phyloP scores from a whole-genome alignment of 2,888 invertebrate species.

The Lypha dubia region DNA sequence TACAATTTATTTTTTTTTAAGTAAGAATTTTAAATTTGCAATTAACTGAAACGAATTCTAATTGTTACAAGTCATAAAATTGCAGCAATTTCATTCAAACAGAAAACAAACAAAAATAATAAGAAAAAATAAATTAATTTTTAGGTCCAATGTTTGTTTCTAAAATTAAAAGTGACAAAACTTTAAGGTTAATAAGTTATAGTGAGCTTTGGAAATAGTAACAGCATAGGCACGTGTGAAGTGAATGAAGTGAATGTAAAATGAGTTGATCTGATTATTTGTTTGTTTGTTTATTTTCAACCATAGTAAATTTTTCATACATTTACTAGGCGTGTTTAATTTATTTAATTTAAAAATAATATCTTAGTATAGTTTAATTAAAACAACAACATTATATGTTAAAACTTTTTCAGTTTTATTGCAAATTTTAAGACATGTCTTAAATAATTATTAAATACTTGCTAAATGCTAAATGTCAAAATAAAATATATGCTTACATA shows the following conservation, averaged over 20 bases:
- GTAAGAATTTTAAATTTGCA: slow-evolving; percentile 42
- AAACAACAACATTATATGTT: slow-evolving; percentile 2
- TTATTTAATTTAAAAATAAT: background rate
- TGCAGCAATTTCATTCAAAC: background rate
- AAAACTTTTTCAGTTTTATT: background rate
- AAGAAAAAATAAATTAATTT: slow-evolving; percentile 14
- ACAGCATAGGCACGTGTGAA: background rate
- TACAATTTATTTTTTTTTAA: slow-evolving; percentile 15
- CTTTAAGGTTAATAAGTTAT: slow-evolving; percentile 33
- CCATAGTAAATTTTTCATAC: background rate
- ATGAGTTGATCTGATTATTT: background rate
- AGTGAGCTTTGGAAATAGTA: slow-evolving; percentile 5
- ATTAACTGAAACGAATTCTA: slow-evolving; percentile 51
- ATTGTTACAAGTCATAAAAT: slow-evolving; percentile 45
- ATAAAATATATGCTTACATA: background rate
- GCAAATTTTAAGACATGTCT: slow-evolving; percentile 17
- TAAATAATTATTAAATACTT: slow-evolving; percentile 6
- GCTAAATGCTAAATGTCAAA: slow-evolving; percentile 24
- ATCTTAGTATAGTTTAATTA: slow-evolving; percentile 11
- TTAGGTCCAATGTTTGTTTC: slow-evolving; percentile 47
- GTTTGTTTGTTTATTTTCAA: background rate
- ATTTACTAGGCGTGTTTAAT: slow-evolving; percentile 15
- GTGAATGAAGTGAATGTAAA: background rate
- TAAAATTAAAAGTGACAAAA: slow-evolving; percentile 16
- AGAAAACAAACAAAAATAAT: slow-evolving; percentile 12